These are phyloP conservation scores for Cerceris rybyensis DNA, from an alignment of 2,888 invertebrate genomes.

Conservation along the genomic window DNA sequence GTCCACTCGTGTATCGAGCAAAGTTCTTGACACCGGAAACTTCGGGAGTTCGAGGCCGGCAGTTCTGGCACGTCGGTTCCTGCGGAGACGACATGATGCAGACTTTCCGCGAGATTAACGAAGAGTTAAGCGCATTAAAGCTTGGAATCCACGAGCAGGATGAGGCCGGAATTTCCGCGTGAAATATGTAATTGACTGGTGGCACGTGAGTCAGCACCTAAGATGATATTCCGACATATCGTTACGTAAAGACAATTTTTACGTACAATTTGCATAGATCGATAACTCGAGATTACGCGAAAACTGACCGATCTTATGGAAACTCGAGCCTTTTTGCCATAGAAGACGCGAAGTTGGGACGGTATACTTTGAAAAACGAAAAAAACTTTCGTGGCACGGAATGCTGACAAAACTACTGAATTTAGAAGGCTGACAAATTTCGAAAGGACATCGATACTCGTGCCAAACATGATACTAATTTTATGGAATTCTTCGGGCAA, in stretches of 20 bases:
- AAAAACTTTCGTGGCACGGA: slow-evolving; percentile 6
- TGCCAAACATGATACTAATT: no score
- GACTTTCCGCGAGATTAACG: slow-evolving; percentile 38
- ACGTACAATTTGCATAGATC: slow-evolving; percentile 62
- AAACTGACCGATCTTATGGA: slow-evolving; percentile 15
- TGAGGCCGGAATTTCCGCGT: slow-evolving; percentile 7
- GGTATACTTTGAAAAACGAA: slow-evolving; percentile 13
- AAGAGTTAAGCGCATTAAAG: slow-evolving; percentile 36
- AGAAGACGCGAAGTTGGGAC: neutral
- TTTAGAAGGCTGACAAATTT: neutral
- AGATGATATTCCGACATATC: slow-evolving; percentile 3
- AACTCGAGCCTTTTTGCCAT: neutral
- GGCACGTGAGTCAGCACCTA: slow-evolving; percentile 28
- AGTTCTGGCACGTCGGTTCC: slow-evolving; percentile 24
- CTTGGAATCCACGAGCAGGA: slow-evolving; percentile 13
- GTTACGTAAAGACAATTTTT: slow-evolving; percentile 32
- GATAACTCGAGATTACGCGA: slow-evolving; percentile 41
- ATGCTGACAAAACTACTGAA: no score
- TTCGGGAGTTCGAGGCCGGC: neutral
- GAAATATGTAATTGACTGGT: slow-evolving; percentile 40
- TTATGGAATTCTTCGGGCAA: no score
- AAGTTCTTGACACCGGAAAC: slow-evolving; percentile 3
- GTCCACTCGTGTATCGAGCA: neutral
- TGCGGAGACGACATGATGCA: slow-evolving; percentile 24
- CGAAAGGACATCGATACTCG: neutral